phyloP scores from a whole-genome alignment of 2,113 vertebrate genomes.

The Lepidothrix coronata region DNA sequence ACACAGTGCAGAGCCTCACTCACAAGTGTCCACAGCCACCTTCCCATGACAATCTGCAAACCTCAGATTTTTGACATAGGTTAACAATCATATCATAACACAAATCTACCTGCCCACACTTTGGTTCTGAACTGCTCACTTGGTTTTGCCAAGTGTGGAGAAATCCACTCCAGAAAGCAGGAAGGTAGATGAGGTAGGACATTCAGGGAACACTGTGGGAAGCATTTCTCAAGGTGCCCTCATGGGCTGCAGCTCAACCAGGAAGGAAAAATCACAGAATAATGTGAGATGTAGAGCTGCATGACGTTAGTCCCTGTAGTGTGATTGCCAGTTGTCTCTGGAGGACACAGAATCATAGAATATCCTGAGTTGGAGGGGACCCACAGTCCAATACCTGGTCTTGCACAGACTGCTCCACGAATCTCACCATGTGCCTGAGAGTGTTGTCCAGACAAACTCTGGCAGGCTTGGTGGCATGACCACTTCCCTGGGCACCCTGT shows the following conservation, averaged over 20 bases:
- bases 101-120: fast-evolving
- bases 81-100: no score
- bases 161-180: neutral
- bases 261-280: fast-evolving
- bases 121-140: neutral
- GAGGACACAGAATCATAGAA: neutral
- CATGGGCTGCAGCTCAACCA: fast-evolving
- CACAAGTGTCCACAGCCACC: neutral
- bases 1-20: neutral
- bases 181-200: neutral
- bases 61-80: neutral
- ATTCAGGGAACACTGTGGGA: neutral
- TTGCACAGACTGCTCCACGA: neutral
- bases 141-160: neutral
- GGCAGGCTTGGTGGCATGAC: neutral
- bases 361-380: neutral
- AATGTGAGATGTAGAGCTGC: neutral
- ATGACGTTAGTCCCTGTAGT: fast-evolving
- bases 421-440: neutral
- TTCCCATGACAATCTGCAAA: neutral
- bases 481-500: no score
- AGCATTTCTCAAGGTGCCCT: neutral
- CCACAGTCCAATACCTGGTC: neutral
- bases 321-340: neutral
- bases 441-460: neutral